phyloP scores from a whole-genome alignment of 2,113 vertebrate genomes.

The Anarhynchus alexandrinus region DNA sequence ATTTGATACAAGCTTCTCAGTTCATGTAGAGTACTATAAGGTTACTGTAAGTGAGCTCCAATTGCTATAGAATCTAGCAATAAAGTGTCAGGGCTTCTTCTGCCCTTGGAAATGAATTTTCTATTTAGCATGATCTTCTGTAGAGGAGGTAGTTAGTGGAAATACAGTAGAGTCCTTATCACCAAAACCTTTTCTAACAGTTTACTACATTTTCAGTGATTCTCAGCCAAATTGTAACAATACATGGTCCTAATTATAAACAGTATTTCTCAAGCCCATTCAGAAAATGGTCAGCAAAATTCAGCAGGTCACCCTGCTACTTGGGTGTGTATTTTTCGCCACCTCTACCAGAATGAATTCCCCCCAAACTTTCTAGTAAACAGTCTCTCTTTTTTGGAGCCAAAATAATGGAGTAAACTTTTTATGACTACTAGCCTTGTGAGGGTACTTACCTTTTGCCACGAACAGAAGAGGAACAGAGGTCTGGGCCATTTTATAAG shows the following conservation, averaged over 20 bases:
- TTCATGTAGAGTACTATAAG: conserved; percentile 63
- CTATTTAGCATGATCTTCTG: conserved; percentile 32
- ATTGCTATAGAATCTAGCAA: conserved; percentile 67
- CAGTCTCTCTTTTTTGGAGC: not conserved
- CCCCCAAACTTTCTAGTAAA: not conserved
- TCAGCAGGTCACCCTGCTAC: not conserved
- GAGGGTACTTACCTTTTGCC: not conserved
- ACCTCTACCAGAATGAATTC: not conserved
- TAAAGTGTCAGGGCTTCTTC: conserved; percentile 36
- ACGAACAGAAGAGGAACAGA: not conserved
- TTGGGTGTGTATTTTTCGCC: conserved; percentile 16
- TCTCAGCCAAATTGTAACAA: not conserved
- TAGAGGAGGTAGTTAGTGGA: conserved; percentile 30
- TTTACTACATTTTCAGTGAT: not conserved
- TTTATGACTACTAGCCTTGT: not conserved
- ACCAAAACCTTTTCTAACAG: not conserved
- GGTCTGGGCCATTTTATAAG: not conserved
- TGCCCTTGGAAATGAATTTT: conserved; percentile 30
- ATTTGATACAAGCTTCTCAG: conserved; percentile 63
- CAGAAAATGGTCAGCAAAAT: no score
- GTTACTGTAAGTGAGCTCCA: conserved; percentile 47
- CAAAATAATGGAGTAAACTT: not conserved
- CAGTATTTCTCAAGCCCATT: not conserved
- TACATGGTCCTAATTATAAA: not conserved
- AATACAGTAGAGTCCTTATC: conserved; percentile 5